These are phyloP conservation scores for Sicus ferrugineus DNA, from an alignment of 2,888 invertebrate genomes.

Conservation along the genomic window DNA sequence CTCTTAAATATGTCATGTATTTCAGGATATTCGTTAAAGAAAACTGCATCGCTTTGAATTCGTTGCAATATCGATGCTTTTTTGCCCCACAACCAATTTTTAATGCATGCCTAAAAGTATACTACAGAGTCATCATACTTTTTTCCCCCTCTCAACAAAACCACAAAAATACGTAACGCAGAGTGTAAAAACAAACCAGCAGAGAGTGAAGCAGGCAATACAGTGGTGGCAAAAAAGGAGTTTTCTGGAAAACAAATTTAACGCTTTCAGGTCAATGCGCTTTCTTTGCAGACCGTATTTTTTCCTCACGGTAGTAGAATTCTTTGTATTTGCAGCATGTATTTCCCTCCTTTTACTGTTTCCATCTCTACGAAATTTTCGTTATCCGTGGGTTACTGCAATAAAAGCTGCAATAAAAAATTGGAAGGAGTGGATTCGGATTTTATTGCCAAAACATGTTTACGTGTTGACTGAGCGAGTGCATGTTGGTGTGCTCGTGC, in stretches of 20 bases:
- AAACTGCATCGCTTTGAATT: too few relatives aligned
- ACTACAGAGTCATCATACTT: not conserved
- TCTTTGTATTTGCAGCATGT: not conserved
- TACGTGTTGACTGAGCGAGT: too few relatives aligned
- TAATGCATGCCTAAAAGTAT: not conserved
- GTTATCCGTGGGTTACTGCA: too few relatives aligned
- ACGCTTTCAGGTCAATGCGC: constrained; percentile 20
- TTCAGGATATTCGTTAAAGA: too few relatives aligned
- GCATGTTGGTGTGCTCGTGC: not conserved
- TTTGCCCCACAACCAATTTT: not conserved
- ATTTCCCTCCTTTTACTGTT: not conserved
- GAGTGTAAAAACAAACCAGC: not conserved
- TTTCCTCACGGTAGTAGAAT: too few relatives aligned
- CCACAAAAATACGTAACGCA: not conserved
- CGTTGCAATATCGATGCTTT: too few relatives aligned
- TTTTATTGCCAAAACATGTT: not conserved
- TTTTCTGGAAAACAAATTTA: not conserved
- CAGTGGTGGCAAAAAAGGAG: not conserved
- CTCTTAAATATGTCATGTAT: too few relatives aligned
- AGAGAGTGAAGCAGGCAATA: not conserved
- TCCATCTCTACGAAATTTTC: not conserved
- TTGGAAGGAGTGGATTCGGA: not conserved
- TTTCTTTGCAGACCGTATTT: not conserved
- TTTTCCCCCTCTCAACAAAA: not conserved
- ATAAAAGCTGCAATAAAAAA: not conserved